Percentiles rank a stretch among this genome's conserved stretches.
These are phyloP conservation scores for Drosophila orena DNA, from an alignment of 1,140 invertebrate genomes.

Conservation along the genomic window DNA sequence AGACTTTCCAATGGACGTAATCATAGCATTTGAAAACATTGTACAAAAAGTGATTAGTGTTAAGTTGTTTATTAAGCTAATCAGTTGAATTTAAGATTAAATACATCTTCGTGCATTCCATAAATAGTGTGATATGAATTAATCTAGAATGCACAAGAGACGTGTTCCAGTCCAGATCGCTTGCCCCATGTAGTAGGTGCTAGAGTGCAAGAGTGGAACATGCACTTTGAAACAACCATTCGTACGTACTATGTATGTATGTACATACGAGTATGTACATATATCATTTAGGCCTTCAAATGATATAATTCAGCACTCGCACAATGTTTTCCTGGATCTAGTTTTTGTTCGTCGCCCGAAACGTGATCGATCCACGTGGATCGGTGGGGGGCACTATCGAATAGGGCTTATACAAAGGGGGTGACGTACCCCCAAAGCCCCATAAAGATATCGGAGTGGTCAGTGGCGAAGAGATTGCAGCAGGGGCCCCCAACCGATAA, in stretches of 20 bases:
- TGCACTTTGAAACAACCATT: slow-evolving; percentile 22
- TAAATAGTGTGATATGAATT: slow-evolving; percentile 9
- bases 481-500: slow-evolving; percentile 15
- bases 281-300: slow-evolving; percentile 22
- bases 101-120: neutral
- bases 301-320: slow-evolving; percentile 28
- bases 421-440: slow-evolving; percentile 28
- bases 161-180: slow-evolving; percentile 14
- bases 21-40: too few species aligned
- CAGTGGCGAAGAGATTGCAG: slow-evolving; percentile 38
- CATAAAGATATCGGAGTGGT: slow-evolving; percentile 22
- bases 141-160: slow-evolving; percentile 9
- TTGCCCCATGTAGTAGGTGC: neutral
- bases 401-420: slow-evolving; percentile 26
- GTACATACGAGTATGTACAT: too few species aligned
- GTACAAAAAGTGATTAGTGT: too few species aligned
- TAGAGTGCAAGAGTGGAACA: slow-evolving; percentile 19
- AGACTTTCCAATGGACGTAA: too few species aligned
- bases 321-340: slow-evolving; percentile 26
- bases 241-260: slow-evolving; percentile 1
- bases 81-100: too few species aligned
- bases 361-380: slow-evolving; percentile 68
- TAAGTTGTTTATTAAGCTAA: too few species aligned
- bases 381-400: neutral
- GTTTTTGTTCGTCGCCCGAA: slow-evolving; percentile 36